Evolutionary conservation across 2,797 vertebrate genomes (phyloP).

Genomic region (Oreochromis grahami): DNA sequence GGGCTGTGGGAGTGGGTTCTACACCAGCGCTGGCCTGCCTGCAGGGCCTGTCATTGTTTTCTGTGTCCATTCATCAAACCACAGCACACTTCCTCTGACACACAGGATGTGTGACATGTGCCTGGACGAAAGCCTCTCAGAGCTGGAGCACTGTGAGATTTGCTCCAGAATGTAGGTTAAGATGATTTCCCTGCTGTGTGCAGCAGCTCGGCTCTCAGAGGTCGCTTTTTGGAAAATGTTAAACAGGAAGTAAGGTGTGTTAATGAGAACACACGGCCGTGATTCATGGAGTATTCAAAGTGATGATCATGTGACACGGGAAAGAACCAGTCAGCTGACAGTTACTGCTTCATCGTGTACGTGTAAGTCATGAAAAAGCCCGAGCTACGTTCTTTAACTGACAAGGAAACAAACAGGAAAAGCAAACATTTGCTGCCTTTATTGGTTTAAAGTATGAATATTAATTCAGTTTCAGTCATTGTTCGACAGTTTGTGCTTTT

Average conservation of each 20-base stretch:
- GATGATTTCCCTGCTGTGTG: neutral
- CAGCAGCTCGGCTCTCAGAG: neutral
- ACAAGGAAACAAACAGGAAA: neutral
- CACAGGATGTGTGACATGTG: slow-evolving; percentile 4
- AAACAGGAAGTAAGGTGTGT: neutral
- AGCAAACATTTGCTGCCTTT: neutral
- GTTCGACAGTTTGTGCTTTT: neutral
- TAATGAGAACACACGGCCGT: neutral
- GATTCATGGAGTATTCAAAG: neutral
- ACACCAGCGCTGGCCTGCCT: slow-evolving; percentile 8
- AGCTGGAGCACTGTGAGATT: neutral
- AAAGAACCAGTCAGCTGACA: neutral
- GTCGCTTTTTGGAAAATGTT: neutral
- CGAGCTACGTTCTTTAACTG: neutral
- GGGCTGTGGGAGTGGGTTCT: slow-evolving; percentile 22
- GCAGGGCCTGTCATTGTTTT: slow-evolving; percentile 29
- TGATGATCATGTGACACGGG: neutral
- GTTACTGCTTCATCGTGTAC: neutral
- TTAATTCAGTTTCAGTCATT: neutral
- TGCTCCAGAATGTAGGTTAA: neutral
- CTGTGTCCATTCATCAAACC: slow-evolving; percentile 51
- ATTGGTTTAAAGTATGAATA: neutral
- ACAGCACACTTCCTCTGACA: slow-evolving; percentile 32
- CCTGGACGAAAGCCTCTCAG: neutral
- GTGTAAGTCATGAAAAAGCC: neutral